These are phyloP conservation scores for Notolepis coatsorum DNA, from an alignment of 2,797 vertebrate genomes.

Conservation along the genomic window DNA sequence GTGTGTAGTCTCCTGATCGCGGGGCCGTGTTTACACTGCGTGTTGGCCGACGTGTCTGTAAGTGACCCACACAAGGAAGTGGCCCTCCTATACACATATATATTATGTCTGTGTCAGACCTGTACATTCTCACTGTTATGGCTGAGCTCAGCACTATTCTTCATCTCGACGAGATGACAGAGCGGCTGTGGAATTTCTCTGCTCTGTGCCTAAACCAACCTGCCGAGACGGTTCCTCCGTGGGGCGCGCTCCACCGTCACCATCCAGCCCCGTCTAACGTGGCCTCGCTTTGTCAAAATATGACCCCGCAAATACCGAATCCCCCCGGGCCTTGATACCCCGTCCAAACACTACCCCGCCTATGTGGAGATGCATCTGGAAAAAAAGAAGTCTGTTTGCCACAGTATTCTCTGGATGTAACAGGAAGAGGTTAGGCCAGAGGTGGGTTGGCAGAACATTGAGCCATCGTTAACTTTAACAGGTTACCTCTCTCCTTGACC, in stretches of 20 bases:
- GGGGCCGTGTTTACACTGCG: slow-evolving; percentile 32
- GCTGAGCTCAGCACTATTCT: slow-evolving; percentile 58
- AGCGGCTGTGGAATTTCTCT: slow-evolving; percentile 81
- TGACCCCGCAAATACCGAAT: slow-evolving; percentile 63
- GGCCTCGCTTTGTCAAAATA: slow-evolving; percentile 61
- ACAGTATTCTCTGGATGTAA: slow-evolving; percentile 37
- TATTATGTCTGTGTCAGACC: slow-evolving; percentile 18
- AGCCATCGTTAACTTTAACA: neutral
- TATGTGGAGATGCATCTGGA: slow-evolving; percentile 59
- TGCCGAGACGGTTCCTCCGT: slow-evolving; percentile 43
- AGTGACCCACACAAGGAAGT: slow-evolving; percentile 46
- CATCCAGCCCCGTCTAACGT: slow-evolving; percentile 39
- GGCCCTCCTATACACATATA: slow-evolving; percentile 7
- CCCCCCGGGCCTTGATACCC: slow-evolving; percentile 44
- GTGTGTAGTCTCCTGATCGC: slow-evolving; percentile 16
- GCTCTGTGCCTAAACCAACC: slow-evolving; percentile 70
- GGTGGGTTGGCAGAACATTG: slow-evolving; percentile 29
- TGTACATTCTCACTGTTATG: slow-evolving; percentile 21
- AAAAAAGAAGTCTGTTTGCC: slow-evolving; percentile 42
- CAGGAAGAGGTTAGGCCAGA: slow-evolving; percentile 16
- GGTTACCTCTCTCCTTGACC: slow-evolving; percentile 1
- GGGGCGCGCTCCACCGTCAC: slow-evolving; percentile 41
- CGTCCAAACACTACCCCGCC: slow-evolving; percentile 55
- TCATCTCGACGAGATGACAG: slow-evolving; percentile 67
- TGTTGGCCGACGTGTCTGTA: slow-evolving; percentile 44